phyloP scores from a whole-genome alignment of 2,797 vertebrate genomes.

The Adrianichthys oophorus region DNA sequence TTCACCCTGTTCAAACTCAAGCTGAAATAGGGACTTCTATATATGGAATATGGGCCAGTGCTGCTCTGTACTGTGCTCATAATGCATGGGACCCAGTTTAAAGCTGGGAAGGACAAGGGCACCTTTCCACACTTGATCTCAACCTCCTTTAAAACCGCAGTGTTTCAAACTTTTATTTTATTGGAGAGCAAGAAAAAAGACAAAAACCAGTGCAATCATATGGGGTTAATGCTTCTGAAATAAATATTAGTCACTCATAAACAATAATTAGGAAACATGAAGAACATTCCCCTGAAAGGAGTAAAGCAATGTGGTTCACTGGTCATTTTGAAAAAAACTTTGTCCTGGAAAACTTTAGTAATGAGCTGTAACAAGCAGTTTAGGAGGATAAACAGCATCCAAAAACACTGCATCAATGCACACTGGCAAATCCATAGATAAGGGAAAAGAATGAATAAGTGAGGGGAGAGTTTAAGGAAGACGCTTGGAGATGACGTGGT shows the following conservation, averaged over 20 bases:
- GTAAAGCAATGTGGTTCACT: too few species aligned
- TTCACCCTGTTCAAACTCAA: conserved; percentile 67
- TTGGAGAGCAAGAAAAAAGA: background rate
- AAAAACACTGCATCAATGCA: conserved; percentile 75
- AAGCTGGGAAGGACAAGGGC: conserved; percentile 52
- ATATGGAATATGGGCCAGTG: conserved; percentile 79
- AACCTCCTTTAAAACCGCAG: conserved; percentile 26
- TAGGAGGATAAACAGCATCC: conserved; percentile 32
- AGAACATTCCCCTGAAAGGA: too few species aligned
- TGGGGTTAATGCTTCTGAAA: too few species aligned
- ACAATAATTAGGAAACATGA: too few species aligned
- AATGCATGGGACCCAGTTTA: conserved; percentile 78
- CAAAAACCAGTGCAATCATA: background rate
- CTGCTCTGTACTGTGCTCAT: conserved; percentile 50
- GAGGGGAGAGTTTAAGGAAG: conserved; percentile 42
- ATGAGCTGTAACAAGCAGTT: too few species aligned
- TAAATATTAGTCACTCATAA: too few species aligned
- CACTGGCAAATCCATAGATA: conserved; percentile 60
- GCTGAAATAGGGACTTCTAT: conserved; percentile 75
- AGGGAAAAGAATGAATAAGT: conserved; percentile 25
- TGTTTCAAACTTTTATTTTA: conserved; percentile 1
- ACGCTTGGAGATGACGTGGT: conserved; percentile 25
- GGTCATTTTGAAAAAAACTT: too few species aligned
- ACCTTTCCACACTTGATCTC: conserved; percentile 58
- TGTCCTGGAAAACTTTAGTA: too few species aligned